These are phyloP conservation scores for Acromyrmex charruanus DNA, from an alignment of 1,140 invertebrate species.

Conservation along the genomic window DNA sequence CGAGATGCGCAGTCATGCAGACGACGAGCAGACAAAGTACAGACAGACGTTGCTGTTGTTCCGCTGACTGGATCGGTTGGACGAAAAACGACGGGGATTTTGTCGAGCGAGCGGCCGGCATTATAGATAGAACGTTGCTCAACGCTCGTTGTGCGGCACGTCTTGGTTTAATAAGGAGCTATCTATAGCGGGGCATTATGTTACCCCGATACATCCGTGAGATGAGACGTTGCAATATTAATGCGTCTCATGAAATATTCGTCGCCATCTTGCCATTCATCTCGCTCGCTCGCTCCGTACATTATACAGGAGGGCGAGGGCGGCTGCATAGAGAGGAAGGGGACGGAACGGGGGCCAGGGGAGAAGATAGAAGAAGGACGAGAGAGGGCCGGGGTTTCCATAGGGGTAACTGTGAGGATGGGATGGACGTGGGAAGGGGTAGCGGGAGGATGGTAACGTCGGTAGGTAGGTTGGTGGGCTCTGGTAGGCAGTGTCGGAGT, in stretches of 20 bases:
- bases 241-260: slow-evolving; percentile 86
- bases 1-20: neutral
- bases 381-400: slow-evolving; percentile 1
- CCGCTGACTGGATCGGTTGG: slow-evolving; percentile 9
- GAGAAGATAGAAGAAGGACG: slow-evolving; percentile 21
- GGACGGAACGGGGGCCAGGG: slow-evolving; percentile 28
- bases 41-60: neutral
- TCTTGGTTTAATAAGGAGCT: slow-evolving; percentile 86
- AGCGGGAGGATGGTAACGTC: slow-evolving; percentile 30
- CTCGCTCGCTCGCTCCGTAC: slow-evolving; percentile 81
- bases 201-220: slow-evolving; percentile 86
- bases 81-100: slow-evolving; percentile 62
- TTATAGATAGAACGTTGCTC: slow-evolving; percentile 79
- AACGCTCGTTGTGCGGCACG: slow-evolving; percentile 76
- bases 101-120: slow-evolving; percentile 50
- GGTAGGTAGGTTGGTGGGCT: slow-evolving; percentile 47
- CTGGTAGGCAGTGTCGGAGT: slow-evolving; percentile 73
- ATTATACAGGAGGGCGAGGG: slow-evolving; percentile 80
- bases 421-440: slow-evolving; percentile 13
- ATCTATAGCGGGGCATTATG: slow-evolving; percentile 86
- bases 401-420: slow-evolving; percentile 37
- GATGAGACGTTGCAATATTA: slow-evolving; percentile 86
- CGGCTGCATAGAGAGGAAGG: slow-evolving; percentile 29
- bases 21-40: slow-evolving; percentile 23
- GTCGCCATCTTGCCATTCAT: slow-evolving; percentile 86